Base-by-base conservation (phyloP, 2,113 vertebrate genomes). In the Solea solea region DNA sequence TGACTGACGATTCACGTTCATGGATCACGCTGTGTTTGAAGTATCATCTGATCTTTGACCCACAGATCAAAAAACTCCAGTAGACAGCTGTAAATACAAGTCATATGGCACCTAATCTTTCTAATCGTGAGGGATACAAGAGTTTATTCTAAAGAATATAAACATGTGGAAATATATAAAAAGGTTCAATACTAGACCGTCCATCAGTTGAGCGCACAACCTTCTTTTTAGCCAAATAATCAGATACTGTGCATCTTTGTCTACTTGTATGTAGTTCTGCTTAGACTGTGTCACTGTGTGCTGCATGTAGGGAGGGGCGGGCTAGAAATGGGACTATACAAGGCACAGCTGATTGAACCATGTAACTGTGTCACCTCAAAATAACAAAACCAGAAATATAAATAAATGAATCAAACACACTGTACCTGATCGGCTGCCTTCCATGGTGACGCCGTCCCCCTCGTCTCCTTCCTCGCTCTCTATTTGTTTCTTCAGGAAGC, bases 361-460 rank as follows among this genome's bases (percentile, higher is more conserved):
- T 34, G 34, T 34, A 34, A 34, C 34, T 48, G 45, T 48, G 4
- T 48, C 11, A 9, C 21, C 21, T 21, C 21, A 21, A 21, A 21
- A 21, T 21, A 21, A 21, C 21, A 21, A 51, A 51, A 51, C 49
- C 48, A 49, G 10, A 68, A 2, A 15, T 13, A 21, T 11, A 54
- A 5, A 12, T 12, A 40, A 5, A n/a, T n/a, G 14, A 21, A 55
- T 44, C 48, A 21, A 55, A 46, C 14, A 2, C 50, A 27, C 50
- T 44, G 39, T 54, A 94, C 93, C 94, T 92, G 92, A 91, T 80
- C 84, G 83, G 4, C 76, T 52, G 61, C 74, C 80, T 25, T 90
- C 82, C 57, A 72, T 68, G 1, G 34, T 13, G 62, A 58, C 11
- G 54, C 60, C 2, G 15, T 73, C 71, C 7, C 39, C 59, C 6